Base-by-base conservation (phyloP, 2,888 invertebrate species). In the Drosophila hamatofila region DNA sequence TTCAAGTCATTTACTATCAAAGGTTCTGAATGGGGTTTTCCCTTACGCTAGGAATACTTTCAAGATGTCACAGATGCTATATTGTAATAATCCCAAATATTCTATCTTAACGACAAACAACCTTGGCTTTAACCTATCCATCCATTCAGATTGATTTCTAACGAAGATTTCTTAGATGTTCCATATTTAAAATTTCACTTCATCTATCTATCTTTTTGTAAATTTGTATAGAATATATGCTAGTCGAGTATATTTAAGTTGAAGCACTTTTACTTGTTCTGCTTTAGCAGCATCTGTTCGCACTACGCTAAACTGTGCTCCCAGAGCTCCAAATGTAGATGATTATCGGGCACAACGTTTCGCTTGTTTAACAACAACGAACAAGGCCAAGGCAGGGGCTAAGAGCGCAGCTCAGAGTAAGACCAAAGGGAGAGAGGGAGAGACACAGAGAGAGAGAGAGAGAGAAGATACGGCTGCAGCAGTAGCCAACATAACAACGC, bases 281-380 rank as follows among this genome's bases (percentile, higher is more conserved):
- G 18, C 30, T 70, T 66, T 68, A 78, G 70, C 78, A 70, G 76
- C 87, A 89, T 89, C 88, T 86, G 89, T 87, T 89, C 84, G 81
- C 88, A 88, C 88, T 89, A 86, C 89, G 90, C 84, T 84, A 89
- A 90, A 90, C 88, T 83, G 86, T 41, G 30, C 51, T 66, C 42
- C 58, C 42, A 41, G 42, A 56, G 56, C 49, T 21, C 55, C 67
- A 68, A 68, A 76, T 86, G 85, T 83, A 85, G 89, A 88, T 89
- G 77, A 86, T 89, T 88, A 88, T 88, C 87, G 84, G 71, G 84
- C 84, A 86, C 87, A 85, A 81, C 71, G 83, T 74, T 82, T 90
- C 83, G 88, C 91, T 90, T 90, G 90, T 90, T 90, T 91, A 91
- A 90, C 91, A 85, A 88, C 84, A 83, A 70, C 84, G 75, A 88